Evolutionary conservation across 2,888 invertebrate genomes (phyloP).

Genomic region (Aphelenchoides bicaudatus): DNA sequence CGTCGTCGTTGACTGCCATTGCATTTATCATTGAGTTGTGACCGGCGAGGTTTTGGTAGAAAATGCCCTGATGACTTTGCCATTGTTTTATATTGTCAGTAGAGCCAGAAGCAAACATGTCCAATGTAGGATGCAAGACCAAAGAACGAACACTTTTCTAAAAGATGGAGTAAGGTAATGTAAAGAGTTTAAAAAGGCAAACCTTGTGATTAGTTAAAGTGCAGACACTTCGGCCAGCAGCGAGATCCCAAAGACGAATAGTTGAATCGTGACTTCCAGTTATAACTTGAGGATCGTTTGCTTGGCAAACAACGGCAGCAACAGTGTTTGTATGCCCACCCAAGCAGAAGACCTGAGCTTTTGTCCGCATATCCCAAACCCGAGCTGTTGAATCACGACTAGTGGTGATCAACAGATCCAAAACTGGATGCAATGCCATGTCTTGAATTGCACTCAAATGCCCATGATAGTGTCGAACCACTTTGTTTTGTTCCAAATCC

Average conservation of each 20-base stretch:
- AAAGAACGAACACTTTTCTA: conserved; percentile 69
- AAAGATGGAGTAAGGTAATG: conserved; percentile 8
- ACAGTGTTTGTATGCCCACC: conserved; percentile 95
- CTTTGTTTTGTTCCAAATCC: conserved; percentile 98
- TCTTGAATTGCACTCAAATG: conserved; percentile 91
- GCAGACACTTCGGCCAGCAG: conserved; percentile 85
- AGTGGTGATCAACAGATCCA: conserved; percentile 87
- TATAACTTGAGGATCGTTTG: conserved; percentile 78
- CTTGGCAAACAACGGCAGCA: conserved; percentile 86
- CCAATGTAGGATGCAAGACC: conserved; percentile 66
- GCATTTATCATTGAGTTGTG: conserved; percentile 97
- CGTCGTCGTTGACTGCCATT: conserved; percentile 86
- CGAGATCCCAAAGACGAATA: conserved; percentile 92
- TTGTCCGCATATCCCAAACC: conserved; percentile 98
- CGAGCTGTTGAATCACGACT: conserved; percentile 92
- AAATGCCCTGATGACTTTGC: conserved; percentile 95
- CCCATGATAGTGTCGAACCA: conserved; percentile 87
- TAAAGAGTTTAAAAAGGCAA: conserved; percentile 3
- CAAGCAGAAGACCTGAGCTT: conserved; percentile 93
- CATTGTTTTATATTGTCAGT: conserved; percentile 99
- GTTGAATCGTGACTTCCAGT: conserved; percentile 81
- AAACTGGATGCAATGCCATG: conserved; percentile 84
- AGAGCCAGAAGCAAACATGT: conserved; percentile 95
- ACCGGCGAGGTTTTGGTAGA: conserved; percentile 79
- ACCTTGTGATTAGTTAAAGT: conserved; percentile 93